phyloP scores from a whole-genome alignment of 2,888 invertebrate species.

The Catocala sponsa region DNA sequence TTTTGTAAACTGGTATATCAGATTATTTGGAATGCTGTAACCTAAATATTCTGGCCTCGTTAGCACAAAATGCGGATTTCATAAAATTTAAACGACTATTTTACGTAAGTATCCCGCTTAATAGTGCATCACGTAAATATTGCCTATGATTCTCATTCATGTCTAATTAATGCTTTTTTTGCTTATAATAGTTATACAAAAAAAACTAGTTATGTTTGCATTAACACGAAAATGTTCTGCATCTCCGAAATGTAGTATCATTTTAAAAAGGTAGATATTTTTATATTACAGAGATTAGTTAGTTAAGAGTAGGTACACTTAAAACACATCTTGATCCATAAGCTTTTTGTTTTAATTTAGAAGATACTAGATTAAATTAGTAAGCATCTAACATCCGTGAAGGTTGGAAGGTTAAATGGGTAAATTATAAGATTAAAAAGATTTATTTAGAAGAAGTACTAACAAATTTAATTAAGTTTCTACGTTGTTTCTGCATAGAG shows the following conservation, averaged over 20 bases:
- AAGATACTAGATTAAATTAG: conserved; percentile 17
- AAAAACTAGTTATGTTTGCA: not conserved
- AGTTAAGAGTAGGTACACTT: too few relatives aligned
- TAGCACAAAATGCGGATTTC: too few relatives aligned
- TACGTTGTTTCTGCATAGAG: conserved; percentile 14
- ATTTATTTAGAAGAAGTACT: conserved; percentile 2
- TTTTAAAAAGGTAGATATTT: not conserved
- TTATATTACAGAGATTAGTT: too few relatives aligned
- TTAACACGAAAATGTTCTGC: not conserved
- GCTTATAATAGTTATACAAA: conserved; percentile 12
- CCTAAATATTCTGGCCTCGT: too few relatives aligned
- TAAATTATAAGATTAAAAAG: conserved; percentile 36
- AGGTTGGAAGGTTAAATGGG: conserved; percentile 14
- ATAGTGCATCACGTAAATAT: too few relatives aligned
- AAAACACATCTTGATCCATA: too few relatives aligned
- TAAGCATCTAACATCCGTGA: conserved; percentile 13
- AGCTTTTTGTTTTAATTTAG: too few relatives aligned
- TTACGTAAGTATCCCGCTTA: too few relatives aligned
- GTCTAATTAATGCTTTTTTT: conserved; percentile 3
- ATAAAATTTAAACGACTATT: too few relatives aligned
- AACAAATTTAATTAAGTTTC: conserved; percentile 26
- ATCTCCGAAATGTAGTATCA: not conserved
- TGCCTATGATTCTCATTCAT: conserved; percentile 13
- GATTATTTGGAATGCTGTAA: too few relatives aligned
- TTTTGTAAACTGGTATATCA: too few relatives aligned